These are phyloP conservation scores for Telmatochromis bifrenatus DNA, from an alignment of 2,113 vertebrate species.

Conservation along the genomic window DNA sequence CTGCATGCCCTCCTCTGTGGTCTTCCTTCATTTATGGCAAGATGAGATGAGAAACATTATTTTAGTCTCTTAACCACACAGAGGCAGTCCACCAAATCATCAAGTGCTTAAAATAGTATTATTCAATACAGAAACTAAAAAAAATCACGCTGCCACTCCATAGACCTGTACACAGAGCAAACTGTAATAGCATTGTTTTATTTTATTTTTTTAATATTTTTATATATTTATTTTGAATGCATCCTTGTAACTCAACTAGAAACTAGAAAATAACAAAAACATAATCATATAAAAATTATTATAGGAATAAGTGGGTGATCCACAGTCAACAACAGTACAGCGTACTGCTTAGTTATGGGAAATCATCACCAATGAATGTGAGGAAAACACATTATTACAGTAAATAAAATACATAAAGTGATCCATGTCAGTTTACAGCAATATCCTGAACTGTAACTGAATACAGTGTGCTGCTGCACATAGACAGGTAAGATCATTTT, in stretches of 20 bases:
- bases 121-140: not conserved
- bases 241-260: not conserved
- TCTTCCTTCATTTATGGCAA: not conserved
- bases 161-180: not conserved
- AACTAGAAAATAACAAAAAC: not conserved
- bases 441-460: not conserved
- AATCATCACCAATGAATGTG: not conserved
- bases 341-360: not conserved
- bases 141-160: not conserved
- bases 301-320: not conserved
- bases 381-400: not conserved
- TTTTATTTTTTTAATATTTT: rapidly evolving
- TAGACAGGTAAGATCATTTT: not conserved
- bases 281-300: not conserved
- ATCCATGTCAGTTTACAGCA: not conserved
- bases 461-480: not conserved
- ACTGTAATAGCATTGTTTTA: not conserved
- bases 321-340: not conserved
- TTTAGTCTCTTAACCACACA: not conserved
- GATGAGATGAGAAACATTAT: not conserved
- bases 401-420: not conserved
- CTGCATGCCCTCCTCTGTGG: not conserved
- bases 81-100: not conserved
- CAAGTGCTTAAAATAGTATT: not conserved
- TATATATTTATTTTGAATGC: not conserved